Conservation (phyloP, 2,888 invertebrate genomes). For the Polymixis lichenea region DNA sequence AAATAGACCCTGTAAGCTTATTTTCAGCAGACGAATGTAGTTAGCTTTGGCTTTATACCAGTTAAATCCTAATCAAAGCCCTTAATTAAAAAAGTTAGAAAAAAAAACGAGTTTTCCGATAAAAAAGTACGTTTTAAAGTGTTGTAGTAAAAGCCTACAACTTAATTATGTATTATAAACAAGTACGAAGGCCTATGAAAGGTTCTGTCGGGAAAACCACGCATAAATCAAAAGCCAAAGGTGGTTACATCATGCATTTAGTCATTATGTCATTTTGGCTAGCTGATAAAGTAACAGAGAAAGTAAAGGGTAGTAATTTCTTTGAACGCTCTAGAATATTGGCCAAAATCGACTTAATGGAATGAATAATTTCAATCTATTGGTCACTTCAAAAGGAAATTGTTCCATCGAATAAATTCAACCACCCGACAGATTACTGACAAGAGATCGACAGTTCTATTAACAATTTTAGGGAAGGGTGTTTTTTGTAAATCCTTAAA, state of each 20-base stretch:
- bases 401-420: not conserved
- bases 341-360: not conserved
- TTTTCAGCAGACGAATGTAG: not conserved
- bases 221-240: conserved; percentile 24
- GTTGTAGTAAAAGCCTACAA: not conserved
- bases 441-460: not conserved
- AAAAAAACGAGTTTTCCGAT: not conserved
- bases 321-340: not conserved
- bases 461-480: not conserved
- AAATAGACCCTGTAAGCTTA: not conserved
- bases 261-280: not conserved
- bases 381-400: not conserved
- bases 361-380: not conserved
- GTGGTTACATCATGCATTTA: conserved; percentile 5
- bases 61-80: too few relatives aligned
- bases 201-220: conserved; percentile 1
- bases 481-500: not conserved
- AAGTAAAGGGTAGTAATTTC: not conserved
- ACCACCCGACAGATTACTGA: not conserved
- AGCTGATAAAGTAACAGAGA: not conserved
- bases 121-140: not conserved
- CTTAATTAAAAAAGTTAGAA: not conserved
- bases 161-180: conserved; percentile 14
- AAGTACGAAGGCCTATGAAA: not conserved
- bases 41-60: not conserved